These are phyloP conservation scores for Hydrozoanthus tunicans DNA, from an alignment of 64 coral and sea anemone species.

Conservation along the genomic window DNA sequence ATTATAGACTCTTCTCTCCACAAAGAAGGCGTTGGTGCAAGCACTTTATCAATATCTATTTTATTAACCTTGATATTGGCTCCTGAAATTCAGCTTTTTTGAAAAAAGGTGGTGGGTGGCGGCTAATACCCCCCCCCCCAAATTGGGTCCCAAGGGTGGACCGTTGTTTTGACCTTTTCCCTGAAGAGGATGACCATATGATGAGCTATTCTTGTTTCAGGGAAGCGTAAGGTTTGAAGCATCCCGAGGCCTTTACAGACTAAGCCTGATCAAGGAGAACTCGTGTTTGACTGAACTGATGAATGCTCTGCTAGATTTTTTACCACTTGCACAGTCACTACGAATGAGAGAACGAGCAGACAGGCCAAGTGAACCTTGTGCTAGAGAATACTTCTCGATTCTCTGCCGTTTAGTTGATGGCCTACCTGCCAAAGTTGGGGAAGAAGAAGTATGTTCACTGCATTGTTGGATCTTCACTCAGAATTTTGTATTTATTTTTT, in stretches of 20 bases:
- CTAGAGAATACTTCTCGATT: conserved; percentile 89
- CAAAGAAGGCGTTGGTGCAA: too few relatives aligned
- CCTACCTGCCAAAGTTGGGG: conserved; percentile 68
- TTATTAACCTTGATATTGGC: too few relatives aligned
- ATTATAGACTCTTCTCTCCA: too few relatives aligned
- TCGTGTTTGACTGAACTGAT: conserved; percentile 90
- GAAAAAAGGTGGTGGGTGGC: too few relatives aligned
- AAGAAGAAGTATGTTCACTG: conserved; percentile 57
- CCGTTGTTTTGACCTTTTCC: too few relatives aligned
- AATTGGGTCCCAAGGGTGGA: too few relatives aligned
- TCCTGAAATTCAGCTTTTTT: too few relatives aligned
- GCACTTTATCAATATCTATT: too few relatives aligned
- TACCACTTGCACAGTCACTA: conserved; percentile 87
- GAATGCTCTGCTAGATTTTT: conserved; percentile 89
- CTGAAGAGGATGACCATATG: too few relatives aligned
- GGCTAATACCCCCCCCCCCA: too few relatives aligned
- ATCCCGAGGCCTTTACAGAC: conserved; percentile 88
- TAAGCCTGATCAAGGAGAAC: conserved; percentile 95
- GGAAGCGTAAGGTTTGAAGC: conserved; percentile 87
- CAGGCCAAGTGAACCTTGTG: conserved; percentile 69
- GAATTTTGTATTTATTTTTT: too few relatives aligned
- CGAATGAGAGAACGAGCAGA: conserved; percentile 67
- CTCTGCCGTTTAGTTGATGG: conserved; percentile 91
- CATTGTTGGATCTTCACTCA: neutral
- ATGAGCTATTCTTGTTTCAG: conserved; percentile 38